A percentile compares a stretch with the other conserved stretches of the same genome.
Evolutionary conservation across 2,888 invertebrate species (phyloP).

Genomic region (Nephrotoma guestfalica): DNA sequence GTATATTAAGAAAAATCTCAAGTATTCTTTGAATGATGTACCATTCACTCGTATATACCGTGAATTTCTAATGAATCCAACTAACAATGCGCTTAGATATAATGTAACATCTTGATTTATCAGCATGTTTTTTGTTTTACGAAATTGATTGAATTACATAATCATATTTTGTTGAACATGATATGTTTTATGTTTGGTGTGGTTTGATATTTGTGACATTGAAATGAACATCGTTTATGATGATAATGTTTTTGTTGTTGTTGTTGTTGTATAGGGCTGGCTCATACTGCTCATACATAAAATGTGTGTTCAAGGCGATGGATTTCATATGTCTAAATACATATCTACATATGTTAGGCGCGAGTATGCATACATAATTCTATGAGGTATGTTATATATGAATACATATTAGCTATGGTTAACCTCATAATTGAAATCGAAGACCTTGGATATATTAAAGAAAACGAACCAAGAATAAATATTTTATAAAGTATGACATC

Average conservation of each 20-base stretch:
- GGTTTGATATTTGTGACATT: neutral
- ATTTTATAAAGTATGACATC: neutral
- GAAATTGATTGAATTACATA: neutral
- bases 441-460: neutral
- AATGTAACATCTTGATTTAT: neutral
- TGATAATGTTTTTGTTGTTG: neutral
- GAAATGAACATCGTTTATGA: neutral
- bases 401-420: neutral
- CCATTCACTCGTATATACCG: neutral
- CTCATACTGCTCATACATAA: neutral
- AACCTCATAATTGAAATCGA: neutral
- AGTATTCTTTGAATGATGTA: neutral
- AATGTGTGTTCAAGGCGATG: neutral
- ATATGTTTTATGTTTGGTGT: neutral
- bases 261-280: neutral
- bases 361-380: neutral
- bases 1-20: neutral
- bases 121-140: neutral
- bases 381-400: neutral
- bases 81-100: neutral
- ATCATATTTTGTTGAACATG: neutral
- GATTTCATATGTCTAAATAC: neutral
- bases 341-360: neutral
- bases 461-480: neutral
- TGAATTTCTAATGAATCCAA: neutral